A percentile compares a stretch with the other conserved stretches of the same genome.
Evolutionary conservation across 1,140 invertebrate species (phyloP).

Genomic region (Aphelenchoides fujianensis): DNA sequence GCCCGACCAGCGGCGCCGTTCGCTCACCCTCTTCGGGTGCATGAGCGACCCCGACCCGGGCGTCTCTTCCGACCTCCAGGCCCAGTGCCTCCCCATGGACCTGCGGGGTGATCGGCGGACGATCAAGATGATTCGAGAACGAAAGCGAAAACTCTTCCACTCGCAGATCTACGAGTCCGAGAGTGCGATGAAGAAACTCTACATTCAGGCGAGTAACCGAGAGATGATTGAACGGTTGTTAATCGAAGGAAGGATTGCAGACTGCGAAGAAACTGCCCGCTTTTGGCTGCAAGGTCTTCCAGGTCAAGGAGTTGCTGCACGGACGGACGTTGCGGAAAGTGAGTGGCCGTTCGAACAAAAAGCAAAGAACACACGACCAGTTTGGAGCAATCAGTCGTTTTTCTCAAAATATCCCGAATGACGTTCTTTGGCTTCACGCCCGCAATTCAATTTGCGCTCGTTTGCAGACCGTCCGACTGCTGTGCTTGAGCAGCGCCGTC

Average conservation of each 20-base stretch:
- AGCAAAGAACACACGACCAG: slow-evolving; percentile 18
- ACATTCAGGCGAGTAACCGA: slow-evolving; percentile 69
- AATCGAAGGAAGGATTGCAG: slow-evolving; percentile 36
- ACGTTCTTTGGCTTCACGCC: too few relatives aligned
- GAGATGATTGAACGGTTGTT: slow-evolving; percentile 7
- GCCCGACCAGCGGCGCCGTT: slow-evolving; percentile 42
- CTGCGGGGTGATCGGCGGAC: slow-evolving; percentile 58
- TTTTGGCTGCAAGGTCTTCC: slow-evolving; percentile 71
- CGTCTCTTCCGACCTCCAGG: slow-evolving; percentile 58
- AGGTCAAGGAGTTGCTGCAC: slow-evolving; percentile 71
- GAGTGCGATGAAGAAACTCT: slow-evolving; percentile 71
- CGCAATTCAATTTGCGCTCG: too few relatives aligned
- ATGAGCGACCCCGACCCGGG: slow-evolving; percentile 56
- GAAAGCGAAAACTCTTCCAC: slow-evolving; percentile 72
- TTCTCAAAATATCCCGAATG: too few relatives aligned
- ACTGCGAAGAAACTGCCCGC: slow-evolving; percentile 68
- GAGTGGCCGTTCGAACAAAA: too few relatives aligned
- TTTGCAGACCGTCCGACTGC: slow-evolving; percentile 68
- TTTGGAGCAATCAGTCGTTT: slow-evolving; percentile 20
- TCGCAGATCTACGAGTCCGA: slow-evolving; percentile 72
- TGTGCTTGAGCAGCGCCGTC: slow-evolving; percentile 69
- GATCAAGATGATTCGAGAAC: slow-evolving; percentile 66
- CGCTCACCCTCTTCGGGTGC: slow-evolving; percentile 51
- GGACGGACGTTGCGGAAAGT: slow-evolving; percentile 71
- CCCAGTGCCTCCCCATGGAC: slow-evolving; percentile 58